Evolutionary conservation across 2,113 vertebrate genomes (phyloP).

Genomic region (Phodopus roborovskii): DNA sequence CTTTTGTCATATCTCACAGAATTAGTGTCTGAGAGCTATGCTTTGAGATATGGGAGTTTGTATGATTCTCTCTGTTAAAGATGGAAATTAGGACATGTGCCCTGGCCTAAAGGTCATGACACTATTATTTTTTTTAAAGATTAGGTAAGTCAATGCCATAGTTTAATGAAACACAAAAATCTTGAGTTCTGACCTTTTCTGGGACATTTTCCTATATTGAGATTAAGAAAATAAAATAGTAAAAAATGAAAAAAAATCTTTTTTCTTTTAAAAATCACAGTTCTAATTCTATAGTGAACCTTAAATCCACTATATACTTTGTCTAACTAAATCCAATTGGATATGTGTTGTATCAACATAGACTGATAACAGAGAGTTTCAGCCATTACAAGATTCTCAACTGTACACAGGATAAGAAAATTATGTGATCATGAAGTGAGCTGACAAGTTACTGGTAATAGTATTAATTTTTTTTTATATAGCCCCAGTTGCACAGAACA

Average conservation of each 20-base stretch:
- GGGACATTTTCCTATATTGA: not conserved
- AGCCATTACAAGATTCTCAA: not conserved
- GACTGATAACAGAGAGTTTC: not conserved
- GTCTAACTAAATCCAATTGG: not conserved
- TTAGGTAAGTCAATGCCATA: not conserved
- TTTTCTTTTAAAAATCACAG: not conserved
- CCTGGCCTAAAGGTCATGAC: not conserved
- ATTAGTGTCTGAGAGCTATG: not conserved
- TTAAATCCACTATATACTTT: not conserved
- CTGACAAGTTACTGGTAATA: not conserved
- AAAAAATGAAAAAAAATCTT: constrained; percentile 4
- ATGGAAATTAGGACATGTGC: not conserved
- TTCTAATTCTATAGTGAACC: constrained; percentile 11
- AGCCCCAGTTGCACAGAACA: not conserved
- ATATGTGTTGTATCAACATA: not conserved
- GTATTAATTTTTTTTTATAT: not conserved
- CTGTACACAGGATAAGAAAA: not conserved
- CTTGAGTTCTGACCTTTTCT: constrained; percentile 6
- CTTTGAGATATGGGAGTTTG: constrained; percentile 32
- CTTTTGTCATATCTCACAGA: constrained; percentile 33
- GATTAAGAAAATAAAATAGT: constrained; percentile 2
- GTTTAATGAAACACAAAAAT: constrained; percentile 29
- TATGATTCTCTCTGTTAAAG: not conserved
- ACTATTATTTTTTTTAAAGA: constrained; percentile 17
- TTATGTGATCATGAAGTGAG: not conserved